Percentiles rank a stretch among this genome's conserved stretches.
Conservation (phyloP, 2,113 vertebrate genomes). For the Octodon degus region DNA sequence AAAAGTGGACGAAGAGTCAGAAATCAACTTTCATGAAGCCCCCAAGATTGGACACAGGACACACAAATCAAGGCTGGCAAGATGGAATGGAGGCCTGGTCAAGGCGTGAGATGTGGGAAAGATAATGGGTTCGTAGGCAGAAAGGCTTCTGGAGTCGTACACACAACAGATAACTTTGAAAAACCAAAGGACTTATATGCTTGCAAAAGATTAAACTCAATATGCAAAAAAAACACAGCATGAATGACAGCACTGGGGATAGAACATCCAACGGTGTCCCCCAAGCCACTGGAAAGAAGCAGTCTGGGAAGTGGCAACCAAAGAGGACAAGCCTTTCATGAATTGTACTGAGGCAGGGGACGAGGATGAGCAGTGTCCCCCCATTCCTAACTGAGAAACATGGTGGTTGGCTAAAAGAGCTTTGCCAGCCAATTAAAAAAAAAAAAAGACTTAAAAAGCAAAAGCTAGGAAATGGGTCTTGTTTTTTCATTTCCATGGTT, state of each 20-base stretch:
- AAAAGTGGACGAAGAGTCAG: not conserved
- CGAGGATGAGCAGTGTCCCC: not conserved
- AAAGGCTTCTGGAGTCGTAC: not conserved
- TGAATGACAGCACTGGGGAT: not conserved
- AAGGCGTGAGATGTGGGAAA: not conserved
- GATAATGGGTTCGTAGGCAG: not conserved
- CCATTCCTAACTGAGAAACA: not conserved
- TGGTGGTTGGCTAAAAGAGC: not conserved
- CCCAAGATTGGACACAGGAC: rapidly evolving
- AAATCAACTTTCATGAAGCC: not conserved
- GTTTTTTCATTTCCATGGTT: not conserved
- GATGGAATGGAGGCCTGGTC: not conserved
- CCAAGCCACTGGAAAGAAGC: not conserved
- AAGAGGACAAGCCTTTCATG: not conserved
- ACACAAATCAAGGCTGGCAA: not conserved
- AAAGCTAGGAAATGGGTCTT: not conserved
- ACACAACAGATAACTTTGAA: not conserved
- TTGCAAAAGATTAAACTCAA: not conserved
- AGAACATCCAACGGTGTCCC: not conserved
- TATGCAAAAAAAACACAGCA: not conserved
- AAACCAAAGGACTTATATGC: not conserved
- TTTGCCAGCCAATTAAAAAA: not conserved
- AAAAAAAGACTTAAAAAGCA: not conserved
- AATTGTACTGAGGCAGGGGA: not conserved
- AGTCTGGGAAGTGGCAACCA: too few species aligned